Conservation (phyloP, 2,113 vertebrate species). For the Chlamydotis undulata region DNA sequence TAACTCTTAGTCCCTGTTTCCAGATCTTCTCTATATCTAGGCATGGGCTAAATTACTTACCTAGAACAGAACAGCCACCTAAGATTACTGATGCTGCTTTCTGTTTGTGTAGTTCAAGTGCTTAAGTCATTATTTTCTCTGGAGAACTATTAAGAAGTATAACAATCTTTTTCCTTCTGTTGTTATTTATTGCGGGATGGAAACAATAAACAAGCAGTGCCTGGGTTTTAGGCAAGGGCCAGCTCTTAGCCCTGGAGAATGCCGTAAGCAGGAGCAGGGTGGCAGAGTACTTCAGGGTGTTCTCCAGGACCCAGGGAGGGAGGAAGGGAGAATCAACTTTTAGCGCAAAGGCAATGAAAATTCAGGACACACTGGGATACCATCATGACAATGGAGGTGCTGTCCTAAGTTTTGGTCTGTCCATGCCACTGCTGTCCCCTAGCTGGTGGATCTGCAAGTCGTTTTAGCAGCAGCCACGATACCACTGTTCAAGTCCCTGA, state of each 20-base stretch:
- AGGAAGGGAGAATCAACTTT: too few relatives aligned
- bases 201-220: not conserved
- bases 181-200: not conserved
- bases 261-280: not conserved
- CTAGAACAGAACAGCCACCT: not conserved
- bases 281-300: not conserved
- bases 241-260: not conserved
- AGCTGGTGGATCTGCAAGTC: not conserved
- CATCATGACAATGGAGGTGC: not conserved
- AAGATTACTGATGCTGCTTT: not conserved
- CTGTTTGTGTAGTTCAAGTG: not conserved
- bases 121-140: not conserved
- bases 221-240: not conserved
- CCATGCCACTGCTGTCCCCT: not conserved
- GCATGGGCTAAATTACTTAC: not conserved
- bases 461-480: not conserved
- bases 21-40: not conserved
- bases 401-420: not conserved
- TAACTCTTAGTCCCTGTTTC: not conserved
- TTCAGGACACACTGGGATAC: not conserved
- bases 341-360: not conserved
- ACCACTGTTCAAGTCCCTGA: not conserved
- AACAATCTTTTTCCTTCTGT: not conserved
- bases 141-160: not conserved
- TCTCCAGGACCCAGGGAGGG: fast-evolving